Conservation (phyloP, 2,797 vertebrate genomes). For the Nothura maculosa region DNA sequence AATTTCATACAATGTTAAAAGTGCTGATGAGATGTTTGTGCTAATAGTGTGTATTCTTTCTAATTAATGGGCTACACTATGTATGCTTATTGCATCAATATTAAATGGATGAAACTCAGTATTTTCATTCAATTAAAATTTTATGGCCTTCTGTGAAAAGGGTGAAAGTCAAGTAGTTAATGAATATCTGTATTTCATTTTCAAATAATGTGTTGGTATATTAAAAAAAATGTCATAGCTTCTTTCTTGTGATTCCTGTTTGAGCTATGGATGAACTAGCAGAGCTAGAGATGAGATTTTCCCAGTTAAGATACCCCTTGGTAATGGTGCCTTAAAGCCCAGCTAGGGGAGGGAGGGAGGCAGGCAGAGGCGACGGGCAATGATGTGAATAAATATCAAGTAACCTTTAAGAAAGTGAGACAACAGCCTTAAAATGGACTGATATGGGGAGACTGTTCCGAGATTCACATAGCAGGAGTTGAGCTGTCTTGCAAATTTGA, state of each 20-base stretch:
- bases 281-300: background rate
- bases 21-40: conserved; percentile 27
- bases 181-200: background rate
- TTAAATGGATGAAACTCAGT: background rate
- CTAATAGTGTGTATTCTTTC: background rate
- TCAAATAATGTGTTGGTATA: background rate
- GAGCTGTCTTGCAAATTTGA: background rate
- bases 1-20: background rate
- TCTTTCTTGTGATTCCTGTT: background rate
- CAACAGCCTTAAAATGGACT: background rate
- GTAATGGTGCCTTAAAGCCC: background rate
- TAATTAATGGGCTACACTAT: background rate
- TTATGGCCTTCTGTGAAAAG: background rate
- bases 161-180: background rate
- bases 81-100: background rate
- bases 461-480: background rate
- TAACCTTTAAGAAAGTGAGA: background rate
- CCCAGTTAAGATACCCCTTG: background rate
- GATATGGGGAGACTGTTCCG: background rate
- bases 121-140: conserved; percentile 32
- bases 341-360: background rate
- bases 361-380: no score
- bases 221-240: background rate
- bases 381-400: background rate
- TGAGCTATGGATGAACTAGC: background rate